Percentiles rank a stretch among this genome's conserved stretches.
These are phyloP conservation scores for Chelmon rostratus DNA, from an alignment of 2,797 vertebrate genomes.

Conservation along the genomic window DNA sequence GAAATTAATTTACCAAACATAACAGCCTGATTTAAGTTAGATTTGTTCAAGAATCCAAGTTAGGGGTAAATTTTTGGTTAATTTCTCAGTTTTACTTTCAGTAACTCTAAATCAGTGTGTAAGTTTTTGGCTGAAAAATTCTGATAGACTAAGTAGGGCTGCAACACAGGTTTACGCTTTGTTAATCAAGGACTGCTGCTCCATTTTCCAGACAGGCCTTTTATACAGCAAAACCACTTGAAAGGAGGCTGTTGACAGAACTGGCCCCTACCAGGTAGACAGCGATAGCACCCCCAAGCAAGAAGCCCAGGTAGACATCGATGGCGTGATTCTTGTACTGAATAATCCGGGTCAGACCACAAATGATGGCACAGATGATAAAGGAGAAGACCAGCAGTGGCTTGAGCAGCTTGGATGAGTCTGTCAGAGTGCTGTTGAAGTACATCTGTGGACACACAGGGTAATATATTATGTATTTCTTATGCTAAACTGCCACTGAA, in stretches of 20 bases:
- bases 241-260: background rate
- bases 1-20: background rate
- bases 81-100: background rate
- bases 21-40: background rate
- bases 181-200: background rate
- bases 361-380: slow-evolving; percentile 96
- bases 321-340: slow-evolving; percentile 98
- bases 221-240: background rate
- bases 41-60: background rate
- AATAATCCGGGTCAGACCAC: slow-evolving; percentile 96
- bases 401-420: slow-evolving; percentile 98
- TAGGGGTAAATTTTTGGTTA: background rate
- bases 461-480: too few species aligned
- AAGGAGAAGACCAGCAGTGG: slow-evolving; percentile 97
- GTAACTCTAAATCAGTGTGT: background rate
- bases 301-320: slow-evolving; percentile 97
- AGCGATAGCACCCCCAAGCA: slow-evolving; percentile 95
- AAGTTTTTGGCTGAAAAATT: background rate
- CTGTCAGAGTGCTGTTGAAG: slow-evolving; percentile 97
- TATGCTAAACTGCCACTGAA: too few species aligned
- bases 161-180: background rate
- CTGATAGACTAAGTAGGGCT: background rate
- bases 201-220: background rate
- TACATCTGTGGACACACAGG: slow-evolving; percentile 91
- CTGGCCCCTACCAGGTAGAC: slow-evolving; percentile 91